Base-by-base conservation (phyloP, 2,888 invertebrate species). In the Drosophila yooni region DNA sequence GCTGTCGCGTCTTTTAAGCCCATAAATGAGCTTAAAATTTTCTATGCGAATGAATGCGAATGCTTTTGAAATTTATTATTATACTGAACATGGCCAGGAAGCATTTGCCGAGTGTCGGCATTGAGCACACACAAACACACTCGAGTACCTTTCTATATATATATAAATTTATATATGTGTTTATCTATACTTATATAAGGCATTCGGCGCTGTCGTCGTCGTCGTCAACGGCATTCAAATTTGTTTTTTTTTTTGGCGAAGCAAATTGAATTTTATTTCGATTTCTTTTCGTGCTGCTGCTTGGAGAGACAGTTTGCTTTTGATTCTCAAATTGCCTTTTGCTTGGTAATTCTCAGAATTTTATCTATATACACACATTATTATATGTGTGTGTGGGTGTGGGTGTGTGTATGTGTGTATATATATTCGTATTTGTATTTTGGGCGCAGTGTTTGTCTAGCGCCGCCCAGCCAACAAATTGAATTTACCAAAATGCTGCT, bases 1-100 rank as follows among this genome's bases (percentile, higher is more conserved):
- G n/a, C 43, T 66, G 63, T 65, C 74, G 69, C 69, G 68, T 74
- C 79, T 81, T 83, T 86, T 92, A 91, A 92, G 92, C 92, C 90
- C 87, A 91, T 90, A 91, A 91, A 91, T 89, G 91, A 89, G 92
- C 91, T 92, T 91, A 92, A 82, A 90, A 92, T 92, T 91, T 91
- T 92, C 92, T 91, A 90, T 91, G 89, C 81, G 90, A 90, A 78
- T 90, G 91, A 91, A 90, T 91, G 84, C 71, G 88, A 90, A 90
- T 90, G 90, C 89, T 85, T 88, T 82, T 81, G 84, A 89, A 89
- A 90, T 90, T 90, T 91, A 91, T 90, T 91, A 90, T 91, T 89
- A 83, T 79, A 67, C 75, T 36, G 43, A 57, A 68, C 64, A 52
- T 15, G 34, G 34, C 21, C 58, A 58, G 52, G 15, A 68, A 46